A percentile compares a stretch with the other conserved stretches of the same genome.
phyloP scores from a whole-genome alignment of 2,113 vertebrate genomes.

The Zosterops borbonicus region DNA sequence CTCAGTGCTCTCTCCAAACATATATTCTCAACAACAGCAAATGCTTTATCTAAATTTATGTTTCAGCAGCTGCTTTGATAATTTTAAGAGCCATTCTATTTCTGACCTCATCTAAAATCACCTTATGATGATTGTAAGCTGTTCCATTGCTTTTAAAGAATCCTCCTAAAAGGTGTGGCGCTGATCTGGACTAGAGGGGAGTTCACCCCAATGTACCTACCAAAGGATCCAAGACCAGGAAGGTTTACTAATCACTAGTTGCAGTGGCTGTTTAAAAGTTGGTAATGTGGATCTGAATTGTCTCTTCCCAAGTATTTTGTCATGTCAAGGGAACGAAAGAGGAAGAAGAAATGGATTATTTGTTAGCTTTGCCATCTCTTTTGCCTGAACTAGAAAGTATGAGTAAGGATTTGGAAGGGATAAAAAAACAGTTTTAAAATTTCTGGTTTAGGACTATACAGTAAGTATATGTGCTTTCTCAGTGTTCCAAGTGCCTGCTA shows the following conservation, averaged over 20 bases:
- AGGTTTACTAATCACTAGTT: neutral
- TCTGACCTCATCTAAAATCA: neutral
- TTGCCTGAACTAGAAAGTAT: neutral
- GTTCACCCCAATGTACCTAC: accelerated
- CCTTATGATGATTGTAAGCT: neutral
- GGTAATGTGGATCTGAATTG: neutral
- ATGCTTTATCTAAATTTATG: neutral
- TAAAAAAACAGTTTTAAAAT: neutral
- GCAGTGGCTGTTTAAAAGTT: neutral
- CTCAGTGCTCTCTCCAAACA: neutral
- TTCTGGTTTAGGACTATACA: neutral
- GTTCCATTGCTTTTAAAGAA: neutral
- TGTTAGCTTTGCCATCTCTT: neutral
- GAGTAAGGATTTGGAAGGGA: neutral
- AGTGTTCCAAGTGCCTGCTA: neutral
- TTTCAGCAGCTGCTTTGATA: neutral
- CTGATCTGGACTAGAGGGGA: neutral
- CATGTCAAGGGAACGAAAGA: neutral
- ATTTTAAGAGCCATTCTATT: neutral
- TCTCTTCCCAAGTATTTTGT: neutral
- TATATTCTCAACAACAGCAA: neutral
- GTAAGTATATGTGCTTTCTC: neutral
- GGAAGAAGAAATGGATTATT: neutral
- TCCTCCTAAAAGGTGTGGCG: neutral
- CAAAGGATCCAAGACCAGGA: neutral